Evolutionary conservation across 2,113 vertebrate species (phyloP).

Genomic region (Melanostigma gelatinosum): DNA sequence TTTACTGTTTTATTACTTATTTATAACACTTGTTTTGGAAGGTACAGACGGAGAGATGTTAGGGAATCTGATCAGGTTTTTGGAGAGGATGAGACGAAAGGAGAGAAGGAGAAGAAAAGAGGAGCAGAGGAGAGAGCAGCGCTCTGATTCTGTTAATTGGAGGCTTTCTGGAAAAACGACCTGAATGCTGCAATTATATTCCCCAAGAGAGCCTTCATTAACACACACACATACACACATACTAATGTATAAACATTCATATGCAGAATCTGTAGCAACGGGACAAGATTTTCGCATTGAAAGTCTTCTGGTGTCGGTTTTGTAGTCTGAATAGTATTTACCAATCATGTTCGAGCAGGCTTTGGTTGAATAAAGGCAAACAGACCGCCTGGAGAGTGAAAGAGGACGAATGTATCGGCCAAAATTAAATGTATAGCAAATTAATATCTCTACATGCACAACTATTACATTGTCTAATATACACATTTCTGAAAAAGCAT

Average conservation of each 20-base stretch:
- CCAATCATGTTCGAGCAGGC: too few relatives aligned
- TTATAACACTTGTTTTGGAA: neutral
- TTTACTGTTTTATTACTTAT: too few relatives aligned
- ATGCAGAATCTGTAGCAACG: slow-evolving; percentile 9
- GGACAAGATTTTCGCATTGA: too few relatives aligned
- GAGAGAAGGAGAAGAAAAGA: neutral
- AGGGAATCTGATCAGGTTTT: slow-evolving; percentile 5
- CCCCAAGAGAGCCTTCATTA: slow-evolving; percentile 21
- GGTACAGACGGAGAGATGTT: neutral
- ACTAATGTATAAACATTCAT: neutral
- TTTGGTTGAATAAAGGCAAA: too few relatives aligned
- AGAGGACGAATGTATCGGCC: neutral
- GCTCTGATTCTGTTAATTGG: slow-evolving; percentile 69
- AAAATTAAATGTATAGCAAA: neutral
- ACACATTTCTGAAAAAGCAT: neutral
- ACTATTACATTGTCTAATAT: neutral
- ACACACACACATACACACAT: slow-evolving; percentile 24
- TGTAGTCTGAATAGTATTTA: neutral
- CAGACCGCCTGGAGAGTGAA: neutral
- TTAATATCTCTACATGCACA: slow-evolving; percentile 2
- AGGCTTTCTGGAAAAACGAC: slow-evolving; percentile 69
- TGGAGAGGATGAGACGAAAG: neutral
- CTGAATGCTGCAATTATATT: slow-evolving; percentile 63
- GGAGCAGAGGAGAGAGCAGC: slow-evolving; percentile 6
- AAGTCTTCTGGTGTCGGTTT: neutral